Evolutionary conservation across 2,113 vertebrate genomes (phyloP), one percentile per base, ranked within the genome.

Genomic region (Caretta caretta): DNA sequence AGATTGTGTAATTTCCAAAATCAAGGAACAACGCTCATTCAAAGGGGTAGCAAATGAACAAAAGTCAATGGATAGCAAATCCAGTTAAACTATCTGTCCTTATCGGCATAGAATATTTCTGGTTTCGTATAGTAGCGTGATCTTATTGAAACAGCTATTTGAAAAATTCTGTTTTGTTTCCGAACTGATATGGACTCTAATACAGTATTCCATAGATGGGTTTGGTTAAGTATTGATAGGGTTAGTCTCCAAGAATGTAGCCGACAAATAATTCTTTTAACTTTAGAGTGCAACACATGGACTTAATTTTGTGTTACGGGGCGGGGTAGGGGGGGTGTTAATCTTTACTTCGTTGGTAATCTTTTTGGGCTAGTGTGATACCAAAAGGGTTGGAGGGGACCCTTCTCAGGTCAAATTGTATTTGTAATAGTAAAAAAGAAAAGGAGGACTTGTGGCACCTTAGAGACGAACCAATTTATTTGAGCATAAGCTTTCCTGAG

Each of bases 261-360:
- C 46, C 10, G 46, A 54, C 16, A 91, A 92, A 87, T 29, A 76
- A 94, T 76, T 87, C 38, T 59, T 81, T 57, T 24, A 95, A 97
- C 72, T 96, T 96, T 16, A 5, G 85, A 90, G 76, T 19, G 65
- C 91, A 84, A 83, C 69, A 46, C 48, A 50, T 49, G 80, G 51
- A 93, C 42, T 86, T 95, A 16, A 50, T 94, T 83, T 78, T 53
- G 57, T 48, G 46, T 80, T 42, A 14, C 57, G 29, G 59, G 59
- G 62, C 59, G 29, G 54, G 12, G 14, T 56, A 54, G 13, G 29
- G 25, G 27, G 80, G 8, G 72, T 90, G 53, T 78, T 94, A 65
- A 91, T 90, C 80, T 96, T 92, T 35, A 92, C 59, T 92, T 90
- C 29, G 80, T 14, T 94, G 83, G 27, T 62, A 97, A 90, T 87